Conservation (phyloP, 2,888 invertebrate genomes). For the Pandemis heparana region DNA sequence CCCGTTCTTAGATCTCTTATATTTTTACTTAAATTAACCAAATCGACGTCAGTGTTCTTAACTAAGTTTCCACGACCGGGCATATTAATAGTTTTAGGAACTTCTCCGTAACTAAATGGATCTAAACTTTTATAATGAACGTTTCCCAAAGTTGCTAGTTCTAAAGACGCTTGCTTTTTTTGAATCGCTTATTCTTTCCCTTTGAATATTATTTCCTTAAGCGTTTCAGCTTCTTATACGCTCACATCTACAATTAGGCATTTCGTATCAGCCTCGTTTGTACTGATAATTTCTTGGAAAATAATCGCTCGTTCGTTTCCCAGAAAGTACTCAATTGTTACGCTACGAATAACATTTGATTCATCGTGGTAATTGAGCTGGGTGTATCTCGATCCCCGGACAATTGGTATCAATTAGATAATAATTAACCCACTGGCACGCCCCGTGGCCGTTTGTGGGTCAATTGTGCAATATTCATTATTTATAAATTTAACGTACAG, state of each 20-base stretch:
- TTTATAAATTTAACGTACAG: neutral
- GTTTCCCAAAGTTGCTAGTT: neutral
- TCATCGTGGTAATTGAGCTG: slow-evolving; percentile 11
- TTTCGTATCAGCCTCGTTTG: neutral
- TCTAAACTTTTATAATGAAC: neutral
- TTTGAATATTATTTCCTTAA: neutral
- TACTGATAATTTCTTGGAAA: slow-evolving; percentile 3
- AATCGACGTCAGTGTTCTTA: no score
- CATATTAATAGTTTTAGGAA: neutral
- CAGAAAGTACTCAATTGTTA: neutral
- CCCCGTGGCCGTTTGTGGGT: slow-evolving; percentile 11
- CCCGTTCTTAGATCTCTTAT: no score
- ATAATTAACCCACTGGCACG: slow-evolving; percentile 26
- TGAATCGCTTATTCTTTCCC: neutral
- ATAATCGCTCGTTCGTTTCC: neutral
- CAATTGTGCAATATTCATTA: slow-evolving; percentile 16
- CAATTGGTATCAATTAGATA: slow-evolving; percentile 43
- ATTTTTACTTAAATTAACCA: no score
- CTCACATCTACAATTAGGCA: neutral
- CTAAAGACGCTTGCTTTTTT: no score
- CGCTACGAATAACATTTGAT: neutral
- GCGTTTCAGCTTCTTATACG: neutral
- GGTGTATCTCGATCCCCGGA: slow-evolving; percentile 15
- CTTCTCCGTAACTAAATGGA: neutral
- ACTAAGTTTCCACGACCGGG: no score